Evolutionary conservation across 2,797 vertebrate species (phyloP), one percentile per base, ranked within the genome.

Genomic region (Chelon auratus): DNA sequence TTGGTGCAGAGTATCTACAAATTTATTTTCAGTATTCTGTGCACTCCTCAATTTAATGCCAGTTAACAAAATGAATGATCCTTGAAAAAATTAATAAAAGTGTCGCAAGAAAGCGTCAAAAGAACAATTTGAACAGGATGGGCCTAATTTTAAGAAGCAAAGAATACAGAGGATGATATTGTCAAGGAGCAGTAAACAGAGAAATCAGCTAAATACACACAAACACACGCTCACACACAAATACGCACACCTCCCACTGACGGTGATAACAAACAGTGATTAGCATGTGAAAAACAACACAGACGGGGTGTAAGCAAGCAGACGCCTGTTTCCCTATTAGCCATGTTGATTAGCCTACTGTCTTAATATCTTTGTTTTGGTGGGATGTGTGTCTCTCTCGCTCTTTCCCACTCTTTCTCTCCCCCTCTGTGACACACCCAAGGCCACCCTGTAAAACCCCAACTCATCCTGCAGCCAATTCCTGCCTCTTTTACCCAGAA

Each of bases 301-400:
- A 87, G 87, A 90, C 82, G 66, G 84, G 62, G 87, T 90, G 83
- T 86, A 85, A 91, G 86, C 89, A 89, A 92, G 83, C 87, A 89
- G 83, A 91, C 84, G 91, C 86, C 84, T 83, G 79, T 82, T 89
- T 87, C 87, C 78, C 85, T 90, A 90, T 92, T 90, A 91, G 86
- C 77, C 75, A 77, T 68, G 87, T 90, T 89, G 87, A 92, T 93
- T 93, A 89, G 86, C 78, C 72, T 42, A 81, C 85, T 88, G 90
- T 86, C 87, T 89, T 90, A 79, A 89, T 93, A 91, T 94, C 92
- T 93, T 92, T 94, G 92, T 93, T 92, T 92, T 91, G 87, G 84
- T 90, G 89, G 85, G 4, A 82, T 91, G 89, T 89, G 84, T 89
- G 68, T 77, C 75, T 86, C 68, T 76, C 71, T 77, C 58, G 1